These are phyloP conservation scores for Periphyllus acericola DNA, from an alignment of 2,888 invertebrate genomes.

Conservation along the genomic window DNA sequence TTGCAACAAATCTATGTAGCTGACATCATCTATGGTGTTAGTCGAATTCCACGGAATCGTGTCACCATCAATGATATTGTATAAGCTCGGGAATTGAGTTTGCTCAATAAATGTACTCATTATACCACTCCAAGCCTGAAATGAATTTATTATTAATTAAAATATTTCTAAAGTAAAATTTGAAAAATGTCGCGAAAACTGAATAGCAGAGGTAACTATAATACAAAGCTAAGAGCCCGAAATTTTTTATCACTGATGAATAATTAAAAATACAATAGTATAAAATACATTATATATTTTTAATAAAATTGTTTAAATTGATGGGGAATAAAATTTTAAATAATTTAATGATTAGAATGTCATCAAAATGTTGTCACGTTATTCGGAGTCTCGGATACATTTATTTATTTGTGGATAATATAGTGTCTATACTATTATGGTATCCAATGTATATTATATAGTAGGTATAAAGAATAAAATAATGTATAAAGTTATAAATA, in stretches of 20 bases:
- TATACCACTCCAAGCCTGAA: conserved; percentile 63
- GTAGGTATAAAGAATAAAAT: not conserved
- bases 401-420: too few relatives aligned
- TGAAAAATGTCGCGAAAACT: not conserved
- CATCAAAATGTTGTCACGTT: not conserved
- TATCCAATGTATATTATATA: too few relatives aligned
- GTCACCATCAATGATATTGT: conserved; percentile 63
- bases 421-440: too few relatives aligned
- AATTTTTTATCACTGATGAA: too few relatives aligned
- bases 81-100: conserved; percentile 63
- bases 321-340: too few relatives aligned
- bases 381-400: not conserved
- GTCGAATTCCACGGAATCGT: conserved; percentile 56
- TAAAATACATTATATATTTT: too few relatives aligned
- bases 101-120: conserved; percentile 62
- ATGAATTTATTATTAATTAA: conserved; percentile 23
- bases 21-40: conserved; percentile 63
- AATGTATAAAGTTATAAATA: not conserved
- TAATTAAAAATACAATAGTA: too few relatives aligned
- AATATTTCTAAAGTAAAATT: not conserved
- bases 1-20: conserved; percentile 63
- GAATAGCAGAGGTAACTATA: not conserved
- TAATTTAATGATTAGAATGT: not conserved
- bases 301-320: too few relatives aligned
- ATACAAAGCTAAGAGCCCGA: too few relatives aligned